Base-by-base conservation (phyloP, 2,888 invertebrate genomes). In the Acanthosepion pharaonis region DNA sequence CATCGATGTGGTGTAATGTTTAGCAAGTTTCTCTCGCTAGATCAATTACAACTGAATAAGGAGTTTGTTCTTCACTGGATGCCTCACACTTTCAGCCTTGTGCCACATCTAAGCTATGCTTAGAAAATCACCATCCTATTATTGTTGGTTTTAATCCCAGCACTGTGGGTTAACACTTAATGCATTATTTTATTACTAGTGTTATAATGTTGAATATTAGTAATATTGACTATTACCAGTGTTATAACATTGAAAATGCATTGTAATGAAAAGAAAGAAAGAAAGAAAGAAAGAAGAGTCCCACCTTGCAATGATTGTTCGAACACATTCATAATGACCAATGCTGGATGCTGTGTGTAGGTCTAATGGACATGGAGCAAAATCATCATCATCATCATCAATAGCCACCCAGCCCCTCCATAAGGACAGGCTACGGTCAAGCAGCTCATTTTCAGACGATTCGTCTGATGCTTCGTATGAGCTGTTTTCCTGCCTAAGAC, bases 271-370 rank as follows among this genome's bases (percentile, higher is more conserved):
- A 23, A 1, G 3, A 64, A 23, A 64, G 5, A 64, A 8, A 95
- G 94, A 33, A 94, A 42, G 33, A 93, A 93, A 48, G 94, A n/a
- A 93, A 33, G 18, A 33, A 49, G 25, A 23, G 49, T 23, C 93
- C 93, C 95, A 97, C 97, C 96, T 97, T 53, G 95, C 94, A 91
- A 97, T 96, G 59, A 96, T 96, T 20, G 95, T 95, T 93, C 96
- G 95, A 15, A 97, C 97, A 95, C 96, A 96, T 23, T 97, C 97
- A 95, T 96, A 97, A 94, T 97, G 96, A 18, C 97, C 97, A 55
- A 97, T 97, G 95, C 97, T 97, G 49, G 97, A 96, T 6, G 97
- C 97, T 59, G 97, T 97, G 95, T 97, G 97, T 28, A 97, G 95
- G 95, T 97, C 97, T 5, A 97, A 95, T 6, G 96, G 96, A 28